Conservation (phyloP, 1,140 invertebrate species). For the Philopotamus ludificatus region DNA sequence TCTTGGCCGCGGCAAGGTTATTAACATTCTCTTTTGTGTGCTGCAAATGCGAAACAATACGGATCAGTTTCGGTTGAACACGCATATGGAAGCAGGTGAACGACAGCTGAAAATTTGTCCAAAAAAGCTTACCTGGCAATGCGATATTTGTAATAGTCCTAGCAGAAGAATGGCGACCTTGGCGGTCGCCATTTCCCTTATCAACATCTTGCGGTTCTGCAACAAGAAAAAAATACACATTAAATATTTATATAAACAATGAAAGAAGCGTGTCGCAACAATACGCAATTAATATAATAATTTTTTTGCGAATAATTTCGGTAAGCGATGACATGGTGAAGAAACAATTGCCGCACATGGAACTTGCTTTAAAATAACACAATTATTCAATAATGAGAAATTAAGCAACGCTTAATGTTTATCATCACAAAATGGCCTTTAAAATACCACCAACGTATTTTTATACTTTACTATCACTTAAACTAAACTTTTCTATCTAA, state of each 20-base stretch:
- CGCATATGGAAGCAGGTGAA: conserved; percentile 34
- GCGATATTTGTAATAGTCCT: conserved; percentile 54
- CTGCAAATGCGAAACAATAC: conserved; percentile 18
- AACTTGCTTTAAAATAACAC: too few species aligned
- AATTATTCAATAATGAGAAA: too few species aligned
- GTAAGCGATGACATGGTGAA: too few species aligned
- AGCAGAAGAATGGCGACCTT: conserved; percentile 55
- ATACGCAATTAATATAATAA: too few species aligned
- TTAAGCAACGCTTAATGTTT: too few species aligned
- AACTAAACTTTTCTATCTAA: too few species aligned
- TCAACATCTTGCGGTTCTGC: conserved; percentile 55
- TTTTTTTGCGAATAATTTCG: too few species aligned
- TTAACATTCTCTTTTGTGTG: conserved; percentile 16
- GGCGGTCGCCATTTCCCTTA: conserved; percentile 56
- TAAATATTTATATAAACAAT: conserved; percentile 13
- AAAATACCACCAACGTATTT: too few species aligned
- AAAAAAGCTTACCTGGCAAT: conserved; percentile 52
- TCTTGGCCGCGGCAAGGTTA: conserved; percentile 10
- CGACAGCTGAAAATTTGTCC: conserved; percentile 28
- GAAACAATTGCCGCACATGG: too few species aligned
- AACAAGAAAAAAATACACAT: conserved; percentile 44
- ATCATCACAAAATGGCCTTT: too few species aligned
- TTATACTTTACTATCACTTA: too few species aligned
- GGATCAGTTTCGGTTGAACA: conserved; percentile 43
- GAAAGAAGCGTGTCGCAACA: too few species aligned